A percentile compares a stretch with the other conserved stretches of the same genome.
These are phyloP conservation scores for Achlya flavicornis DNA, from an alignment of 2,888 invertebrate species.

Conservation along the genomic window DNA sequence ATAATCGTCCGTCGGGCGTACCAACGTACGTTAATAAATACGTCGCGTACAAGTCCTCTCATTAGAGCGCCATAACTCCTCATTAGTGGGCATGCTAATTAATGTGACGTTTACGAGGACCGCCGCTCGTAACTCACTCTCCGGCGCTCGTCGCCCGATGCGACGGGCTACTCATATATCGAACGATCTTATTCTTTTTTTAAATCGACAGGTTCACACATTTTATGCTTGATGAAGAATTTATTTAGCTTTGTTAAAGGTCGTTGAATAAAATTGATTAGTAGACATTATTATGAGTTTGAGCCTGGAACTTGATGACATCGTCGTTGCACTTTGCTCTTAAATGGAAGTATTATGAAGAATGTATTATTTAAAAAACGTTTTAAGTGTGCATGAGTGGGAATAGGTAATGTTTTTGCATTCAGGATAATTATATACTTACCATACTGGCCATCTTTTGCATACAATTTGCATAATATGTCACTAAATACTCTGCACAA, in stretches of 20 bases:
- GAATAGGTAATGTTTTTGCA: not conserved
- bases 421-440: conserved; percentile 30
- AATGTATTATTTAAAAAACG: not conserved
- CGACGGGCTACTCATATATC: conserved; percentile 18
- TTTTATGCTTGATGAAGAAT: not conserved
- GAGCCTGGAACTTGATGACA: not conserved
- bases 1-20: conserved; percentile 32
- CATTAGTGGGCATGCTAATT: conserved; percentile 82
- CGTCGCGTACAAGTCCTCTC: conserved; percentile 73
- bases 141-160: conserved; percentile 12
- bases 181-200: conserved; percentile 12
- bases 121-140: conserved; percentile 54
- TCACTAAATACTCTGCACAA: conserved; percentile 48
- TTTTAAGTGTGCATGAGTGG: not conserved
- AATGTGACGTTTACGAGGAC: conserved; percentile 80
- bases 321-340: not conserved
- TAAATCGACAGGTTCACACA: conserved; percentile 9
- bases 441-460: conserved; percentile 38
- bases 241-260: not conserved
- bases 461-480: conserved; percentile 58
- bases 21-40: conserved; percentile 57
- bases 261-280: not conserved
- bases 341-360: not conserved
- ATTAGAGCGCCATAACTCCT: conserved; percentile 82
- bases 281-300: not conserved